Evolutionary conservation across 2,113 vertebrate genomes (phyloP), one percentile per base, ranked within the genome.

Genomic region (Solea senegalensis): DNA sequence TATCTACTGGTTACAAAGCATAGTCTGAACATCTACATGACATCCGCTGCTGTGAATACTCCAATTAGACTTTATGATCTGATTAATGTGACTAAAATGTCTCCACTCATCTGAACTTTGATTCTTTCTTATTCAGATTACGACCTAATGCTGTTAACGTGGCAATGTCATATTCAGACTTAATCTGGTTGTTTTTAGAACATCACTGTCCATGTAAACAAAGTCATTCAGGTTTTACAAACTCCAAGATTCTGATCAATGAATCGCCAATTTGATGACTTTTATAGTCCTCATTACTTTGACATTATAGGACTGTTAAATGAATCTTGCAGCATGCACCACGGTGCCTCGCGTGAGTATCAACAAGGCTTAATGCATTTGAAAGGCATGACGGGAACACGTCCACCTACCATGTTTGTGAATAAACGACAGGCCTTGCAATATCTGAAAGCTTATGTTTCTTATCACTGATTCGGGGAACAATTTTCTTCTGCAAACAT

Each of bases 361-460:
- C 3, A 34, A 34, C 34, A 34, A 6, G 45, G 45, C 45, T 48
- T 57, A 61, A 28, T 68, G 69, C 27, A 41, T 49, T 39, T 78
- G 72, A 45, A 56, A 54, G 44, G 61, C 70, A 55, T 44, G 44
- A 74, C 57, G 55, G 5, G 15, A 70, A 28, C 45, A 78, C 67
- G 15, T 40, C 39, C 83, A 96, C 97, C 89, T 96, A 99, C 98
- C 98, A 16, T 99, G 95, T 89, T 98, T 99, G 90, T 99, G 98
- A 92, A 99, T 97, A 94, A 98, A 99, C 41, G 97, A 96, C 89
- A 99, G 91, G 62, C 98, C 98, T 93, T 99, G 97, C 78, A 99
- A 86, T 93, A 99, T 98, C 82, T 99, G 98, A 95, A 96, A 99
- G 95, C 95, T 96, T 93, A 99, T 98, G 90, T 99, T 99, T 94